Conservation (phyloP, 2,888 invertebrate genomes). For the Mylabris sibirica region DNA sequence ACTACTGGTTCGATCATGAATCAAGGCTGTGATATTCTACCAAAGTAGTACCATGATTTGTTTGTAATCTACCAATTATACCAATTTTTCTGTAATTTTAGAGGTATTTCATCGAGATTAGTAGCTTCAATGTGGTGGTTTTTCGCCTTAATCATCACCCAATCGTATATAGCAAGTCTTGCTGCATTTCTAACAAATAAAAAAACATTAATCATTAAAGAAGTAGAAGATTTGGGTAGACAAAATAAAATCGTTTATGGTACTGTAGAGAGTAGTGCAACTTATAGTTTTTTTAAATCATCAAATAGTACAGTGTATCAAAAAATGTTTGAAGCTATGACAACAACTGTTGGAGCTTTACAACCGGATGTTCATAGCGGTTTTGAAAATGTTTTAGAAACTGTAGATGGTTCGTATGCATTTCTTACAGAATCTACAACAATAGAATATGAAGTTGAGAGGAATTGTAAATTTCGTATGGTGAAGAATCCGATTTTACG, state of each 20-base stretch:
- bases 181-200: constrained; percentile 85
- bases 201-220: constrained; percentile 77
- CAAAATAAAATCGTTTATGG: constrained; percentile 96
- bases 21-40: constrained; percentile 90
- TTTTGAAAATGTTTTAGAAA: constrained; percentile 79
- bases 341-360: constrained; percentile 79
- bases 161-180: constrained; percentile 91
- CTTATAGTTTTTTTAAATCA: constrained; percentile 88
- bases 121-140: constrained; percentile 92
- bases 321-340: constrained; percentile 66
- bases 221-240: constrained; percentile 87
- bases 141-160: constrained; percentile 83
- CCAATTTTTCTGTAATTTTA: constrained; percentile 49
- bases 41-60: too few relatives aligned
- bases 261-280: constrained; percentile 84
- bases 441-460: constrained; percentile 87
- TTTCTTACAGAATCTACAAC: constrained; percentile 95
- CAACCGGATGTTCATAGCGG: constrained; percentile 82
- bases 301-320: constrained; percentile 35
- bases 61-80: too few relatives aligned
- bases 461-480: constrained; percentile 82
- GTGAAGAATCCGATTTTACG: constrained; percentile 82
- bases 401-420: constrained; percentile 80
- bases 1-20: constrained; percentile 90
- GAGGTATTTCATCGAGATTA: constrained; percentile 86